phyloP scores from a whole-genome alignment of 1,140 invertebrate species.

The Tetraneura akinire region DNA sequence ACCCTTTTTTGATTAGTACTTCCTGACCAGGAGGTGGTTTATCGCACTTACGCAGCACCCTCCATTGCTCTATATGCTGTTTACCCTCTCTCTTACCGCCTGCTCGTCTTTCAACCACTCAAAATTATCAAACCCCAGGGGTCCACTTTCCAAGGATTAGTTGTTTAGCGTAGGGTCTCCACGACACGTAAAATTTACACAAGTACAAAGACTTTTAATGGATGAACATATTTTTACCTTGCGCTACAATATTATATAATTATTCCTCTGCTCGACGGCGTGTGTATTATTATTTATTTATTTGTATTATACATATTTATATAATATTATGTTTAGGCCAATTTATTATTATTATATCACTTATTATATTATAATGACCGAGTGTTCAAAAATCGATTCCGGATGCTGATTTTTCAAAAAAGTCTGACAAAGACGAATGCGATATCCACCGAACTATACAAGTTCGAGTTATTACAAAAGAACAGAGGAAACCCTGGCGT shows the following conservation, averaged over 20 bases:
- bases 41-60: constrained; percentile 7
- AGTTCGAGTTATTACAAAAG: constrained; percentile 11
- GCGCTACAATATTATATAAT: too few species aligned
- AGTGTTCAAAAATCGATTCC: neutral
- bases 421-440: constrained; percentile 37
- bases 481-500: neutral
- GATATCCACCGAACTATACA: constrained; percentile 6
- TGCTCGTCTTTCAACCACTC: neutral
- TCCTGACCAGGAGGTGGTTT: constrained; percentile 31
- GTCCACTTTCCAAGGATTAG: constrained; percentile 41
- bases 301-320: too few species aligned
- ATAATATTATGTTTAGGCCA: too few species aligned
- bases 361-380: neutral
- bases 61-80: neutral
- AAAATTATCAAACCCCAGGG: constrained; percentile 31
- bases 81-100: neutral
- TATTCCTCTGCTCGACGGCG: neutral
- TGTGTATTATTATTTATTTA: neutral
- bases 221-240: neutral
- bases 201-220: neutral
- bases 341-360: neutral
- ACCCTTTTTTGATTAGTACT: constrained; percentile 49
- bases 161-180: constrained; percentile 17
- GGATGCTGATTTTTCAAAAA: neutral
- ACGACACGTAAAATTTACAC: neutral